Conservation (phyloP, 2,888 invertebrate genomes). For the Psococerastis gibbosa region DNA sequence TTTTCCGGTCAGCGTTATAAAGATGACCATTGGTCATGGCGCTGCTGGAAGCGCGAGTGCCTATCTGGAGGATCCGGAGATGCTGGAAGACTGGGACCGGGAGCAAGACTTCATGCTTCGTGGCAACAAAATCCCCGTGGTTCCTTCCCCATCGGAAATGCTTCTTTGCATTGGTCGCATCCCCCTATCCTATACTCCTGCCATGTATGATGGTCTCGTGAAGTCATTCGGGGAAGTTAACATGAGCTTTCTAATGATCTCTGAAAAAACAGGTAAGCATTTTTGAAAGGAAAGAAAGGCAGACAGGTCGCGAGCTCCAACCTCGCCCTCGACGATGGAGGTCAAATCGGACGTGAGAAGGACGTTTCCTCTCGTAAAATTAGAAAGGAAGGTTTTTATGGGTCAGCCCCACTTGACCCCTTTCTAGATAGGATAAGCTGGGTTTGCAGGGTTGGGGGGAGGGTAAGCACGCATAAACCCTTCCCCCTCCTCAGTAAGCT, state of each 20-base stretch:
- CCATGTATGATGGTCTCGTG: constrained; percentile 28
- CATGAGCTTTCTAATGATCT: constrained; percentile 29
- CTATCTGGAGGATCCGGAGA: constrained; percentile 23
- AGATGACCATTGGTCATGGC: constrained; percentile 21
- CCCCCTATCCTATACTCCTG: constrained; percentile 27
- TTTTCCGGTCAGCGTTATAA: constrained; percentile 23
- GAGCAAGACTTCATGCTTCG: constrained; percentile 22
- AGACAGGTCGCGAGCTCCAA: neutral
- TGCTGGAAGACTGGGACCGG: constrained; percentile 26
- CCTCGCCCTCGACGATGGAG: neutral
- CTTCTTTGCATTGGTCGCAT: constrained; percentile 31
- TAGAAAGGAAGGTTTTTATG: neutral
- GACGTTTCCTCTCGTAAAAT: neutral
- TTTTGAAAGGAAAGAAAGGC: neutral
- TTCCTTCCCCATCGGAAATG: constrained; percentile 27
- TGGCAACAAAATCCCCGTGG: constrained; percentile 26
- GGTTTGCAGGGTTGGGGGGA: too few species aligned
- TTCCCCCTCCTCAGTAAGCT: too few species aligned
- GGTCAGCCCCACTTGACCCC: too few species aligned
- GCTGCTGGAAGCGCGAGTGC: constrained; percentile 22
- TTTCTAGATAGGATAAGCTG: too few species aligned
- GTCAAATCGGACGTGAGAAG: neutral
- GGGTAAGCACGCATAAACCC: too few species aligned
- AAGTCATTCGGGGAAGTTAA: constrained; percentile 26
- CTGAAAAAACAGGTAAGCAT: constrained; percentile 26